Base-by-base conservation (phyloP, 2,888 invertebrate species). In the Oscheius myriophilus region DNA sequence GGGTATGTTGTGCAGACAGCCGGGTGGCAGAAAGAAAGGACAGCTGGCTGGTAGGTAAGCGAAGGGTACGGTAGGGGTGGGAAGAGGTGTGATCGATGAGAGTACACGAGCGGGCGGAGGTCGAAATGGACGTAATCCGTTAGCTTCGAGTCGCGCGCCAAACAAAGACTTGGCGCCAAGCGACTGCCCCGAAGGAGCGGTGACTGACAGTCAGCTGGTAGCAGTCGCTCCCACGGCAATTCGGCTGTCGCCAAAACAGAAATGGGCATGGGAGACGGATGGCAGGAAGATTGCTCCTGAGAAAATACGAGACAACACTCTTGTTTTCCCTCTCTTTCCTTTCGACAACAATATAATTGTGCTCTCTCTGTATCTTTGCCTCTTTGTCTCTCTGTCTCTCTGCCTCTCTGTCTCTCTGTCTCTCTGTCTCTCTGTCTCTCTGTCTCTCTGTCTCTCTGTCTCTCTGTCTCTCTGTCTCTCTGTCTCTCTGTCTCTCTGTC, bases 71-170 rank as follows among this genome's bases (percentile, higher is more conserved):
- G 49, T 49, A 39, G 43, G 45, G 59, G 59, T 43, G 59, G 16
- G 61, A 61, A 49, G 41, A 33, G 53, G 53, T 53, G 16, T n/a
- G 46, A 61, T 61, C 61, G 49, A 61, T 61, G 49, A 49, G 49
- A 61, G 61, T 61, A 61, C 61, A 61, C 46, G 61, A 25, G 45
- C 14, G 61, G 14, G 61, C 25, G 61, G 61, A 61, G 61, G 61
- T 61, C 61, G 49, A 61, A 61, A 61, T 21, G 59, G 18, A 59
- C 61, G 61, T 61, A 61, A 61, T 61, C 61, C 61, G 61, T 61
- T 61, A 61, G 61, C 61, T 61, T 61, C 61, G 61, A 61, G 61
- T 61, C 61, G 61, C 61, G 61, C 61, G 46, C 49, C 61, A 61
- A 61, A 61, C 61, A 61, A 61, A 61, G 61, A 54, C 21, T 59